These are phyloP conservation scores for Datnioides undecimradiatus DNA, from an alignment of 2,113 vertebrate species.

Conservation along the genomic window DNA sequence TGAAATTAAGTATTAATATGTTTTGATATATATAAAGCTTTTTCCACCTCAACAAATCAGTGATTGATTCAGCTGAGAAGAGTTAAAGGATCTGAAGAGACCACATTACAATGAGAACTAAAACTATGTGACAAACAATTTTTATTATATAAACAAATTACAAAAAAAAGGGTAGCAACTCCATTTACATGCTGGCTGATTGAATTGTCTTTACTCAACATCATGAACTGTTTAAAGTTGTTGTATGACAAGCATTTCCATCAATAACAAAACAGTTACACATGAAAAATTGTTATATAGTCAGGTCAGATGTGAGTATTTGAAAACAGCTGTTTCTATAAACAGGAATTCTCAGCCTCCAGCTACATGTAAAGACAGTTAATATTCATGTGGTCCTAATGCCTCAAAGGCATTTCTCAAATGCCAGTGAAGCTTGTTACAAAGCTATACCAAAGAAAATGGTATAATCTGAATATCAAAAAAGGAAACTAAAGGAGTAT, in stretches of 20 bases:
- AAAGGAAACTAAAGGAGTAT: neutral
- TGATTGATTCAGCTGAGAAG: neutral
- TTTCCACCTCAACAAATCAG: neutral
- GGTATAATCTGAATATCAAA: neutral
- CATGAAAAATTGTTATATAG: neutral
- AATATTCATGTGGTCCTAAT: neutral
- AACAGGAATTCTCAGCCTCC: neutral
- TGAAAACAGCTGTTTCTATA: neutral
- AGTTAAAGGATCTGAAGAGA: neutral
- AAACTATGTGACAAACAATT: neutral
- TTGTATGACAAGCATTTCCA: neutral
- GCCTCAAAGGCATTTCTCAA: neutral
- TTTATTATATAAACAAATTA: constrained; percentile 29
- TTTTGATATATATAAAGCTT: no score
- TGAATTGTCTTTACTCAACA: neutral
- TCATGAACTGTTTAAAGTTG: neutral
- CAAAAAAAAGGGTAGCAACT: constrained; percentile 13
- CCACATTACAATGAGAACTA: neutral
- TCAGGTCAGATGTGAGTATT: neutral
- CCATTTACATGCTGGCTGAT: neutral
- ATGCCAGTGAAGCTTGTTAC: neutral
- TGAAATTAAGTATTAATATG: neutral
- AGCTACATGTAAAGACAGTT: neutral
- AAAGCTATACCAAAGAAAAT: neutral
- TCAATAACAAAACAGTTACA: constrained; percentile 10